These are phyloP conservation scores for Papilio helenus DNA, from an alignment of 1,140 invertebrate species.

Conservation along the genomic window DNA sequence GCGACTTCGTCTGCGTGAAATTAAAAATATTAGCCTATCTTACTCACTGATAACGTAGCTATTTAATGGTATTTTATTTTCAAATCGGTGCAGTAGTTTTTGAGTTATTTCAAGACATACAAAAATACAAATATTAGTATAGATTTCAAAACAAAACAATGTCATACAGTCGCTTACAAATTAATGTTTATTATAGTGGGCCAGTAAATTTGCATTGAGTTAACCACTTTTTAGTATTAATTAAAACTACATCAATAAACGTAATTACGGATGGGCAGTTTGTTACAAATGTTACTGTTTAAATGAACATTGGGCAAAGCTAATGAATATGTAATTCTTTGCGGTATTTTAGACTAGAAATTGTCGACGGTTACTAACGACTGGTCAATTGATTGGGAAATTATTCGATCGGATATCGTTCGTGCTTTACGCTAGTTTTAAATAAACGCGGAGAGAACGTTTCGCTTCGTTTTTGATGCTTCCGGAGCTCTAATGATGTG, in stretches of 20 bases:
- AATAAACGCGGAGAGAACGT: background rate
- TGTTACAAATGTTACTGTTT: slow-evolving; percentile 37
- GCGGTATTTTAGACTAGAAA: slow-evolving; percentile 43
- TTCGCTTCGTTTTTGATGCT: slow-evolving; percentile 12
- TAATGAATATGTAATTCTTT: slow-evolving; percentile 46
- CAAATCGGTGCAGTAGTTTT: too few relatives aligned
- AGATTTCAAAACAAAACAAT: background rate
- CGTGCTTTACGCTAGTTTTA: slow-evolving; percentile 23
- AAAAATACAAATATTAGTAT: too few relatives aligned
- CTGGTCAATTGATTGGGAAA: slow-evolving; percentile 37
- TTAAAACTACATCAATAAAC: slow-evolving; percentile 36
- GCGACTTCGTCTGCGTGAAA: too few relatives aligned
- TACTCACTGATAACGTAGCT: too few relatives aligned
- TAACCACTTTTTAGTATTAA: slow-evolving; percentile 38
- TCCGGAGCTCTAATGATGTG: slow-evolving; percentile 1
- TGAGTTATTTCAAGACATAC: too few relatives aligned
- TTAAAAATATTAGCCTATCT: too few relatives aligned
- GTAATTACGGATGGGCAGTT: slow-evolving; percentile 25
- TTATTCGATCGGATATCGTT: slow-evolving; percentile 32
- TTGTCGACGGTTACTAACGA: slow-evolving; percentile 35
- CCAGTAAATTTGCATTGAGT: slow-evolving; percentile 14
- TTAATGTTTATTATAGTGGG: background rate
- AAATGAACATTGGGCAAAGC: slow-evolving; percentile 44
- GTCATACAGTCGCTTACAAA: background rate
- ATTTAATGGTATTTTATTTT: too few relatives aligned